These are phyloP conservation scores for Drosophila hamatofila DNA, from an alignment of 2,888 invertebrate genomes.

Conservation along the genomic window DNA sequence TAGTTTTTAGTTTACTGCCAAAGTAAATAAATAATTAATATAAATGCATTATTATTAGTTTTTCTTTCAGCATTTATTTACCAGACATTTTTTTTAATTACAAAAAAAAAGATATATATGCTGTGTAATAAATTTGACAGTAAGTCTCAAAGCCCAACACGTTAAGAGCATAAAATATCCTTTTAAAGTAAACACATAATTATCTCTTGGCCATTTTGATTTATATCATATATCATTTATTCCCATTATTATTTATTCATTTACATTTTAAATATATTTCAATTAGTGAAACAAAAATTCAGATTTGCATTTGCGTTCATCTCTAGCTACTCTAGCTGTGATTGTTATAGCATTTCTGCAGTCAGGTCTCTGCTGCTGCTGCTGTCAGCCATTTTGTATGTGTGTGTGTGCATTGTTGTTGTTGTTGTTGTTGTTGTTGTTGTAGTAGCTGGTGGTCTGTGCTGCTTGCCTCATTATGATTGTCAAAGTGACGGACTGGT, in stretches of 20 bases:
- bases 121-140: not conserved
- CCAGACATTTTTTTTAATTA: not conserved
- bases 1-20: no score
- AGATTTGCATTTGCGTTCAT: conserved; percentile 42
- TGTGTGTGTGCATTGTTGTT: conserved; percentile 11
- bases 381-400: conserved; percentile 71
- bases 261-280: not conserved
- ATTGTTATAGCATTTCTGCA: conserved; percentile 60
- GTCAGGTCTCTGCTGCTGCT: conserved; percentile 62
- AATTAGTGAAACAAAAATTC: not conserved
- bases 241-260: not conserved
- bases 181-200: not conserved
- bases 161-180: not conserved
- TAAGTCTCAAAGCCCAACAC: not conserved
- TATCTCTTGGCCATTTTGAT: not conserved
- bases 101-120: no score
- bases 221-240: not conserved
- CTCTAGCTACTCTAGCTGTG: conserved; percentile 49
- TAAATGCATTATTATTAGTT: not conserved
- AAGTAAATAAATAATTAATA: not conserved
- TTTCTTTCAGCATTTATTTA: no score
- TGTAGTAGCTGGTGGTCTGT: conserved; percentile 37
- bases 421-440: conserved; percentile 15
- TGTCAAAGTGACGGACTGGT: conserved; percentile 81
- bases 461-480: conserved; percentile 75